phyloP scores from a whole-genome alignment of 1,140 invertebrate species.

The Whitmania pigra region DNA sequence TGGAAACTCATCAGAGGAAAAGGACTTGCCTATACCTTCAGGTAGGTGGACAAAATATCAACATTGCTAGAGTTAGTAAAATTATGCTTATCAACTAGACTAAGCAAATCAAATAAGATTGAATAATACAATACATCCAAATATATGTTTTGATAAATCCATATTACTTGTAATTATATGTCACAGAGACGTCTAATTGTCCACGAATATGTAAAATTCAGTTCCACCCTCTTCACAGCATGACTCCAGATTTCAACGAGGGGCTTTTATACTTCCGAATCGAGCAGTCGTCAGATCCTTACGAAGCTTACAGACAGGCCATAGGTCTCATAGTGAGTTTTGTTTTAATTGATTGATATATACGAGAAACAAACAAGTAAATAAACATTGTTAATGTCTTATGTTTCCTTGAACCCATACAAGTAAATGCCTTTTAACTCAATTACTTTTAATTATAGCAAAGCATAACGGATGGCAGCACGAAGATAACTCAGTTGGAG shows the following conservation, averaged over 20 bases:
- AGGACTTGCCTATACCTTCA: slow-evolving; percentile 69
- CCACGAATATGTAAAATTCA: background rate
- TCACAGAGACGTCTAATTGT: background rate
- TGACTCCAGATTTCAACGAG: slow-evolving; percentile 1
- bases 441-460: too few relatives aligned
- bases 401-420: too few relatives aligned
- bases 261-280: background rate
- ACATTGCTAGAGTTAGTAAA: slow-evolving; percentile 43
- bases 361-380: too few relatives aligned
- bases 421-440: too few relatives aligned
- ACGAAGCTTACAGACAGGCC: background rate
- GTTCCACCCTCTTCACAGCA: background rate
- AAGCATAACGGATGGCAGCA: too few relatives aligned
- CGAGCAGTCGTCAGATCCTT: background rate
- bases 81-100: background rate
- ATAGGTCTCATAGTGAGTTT: background rate
- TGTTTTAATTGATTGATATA: too few relatives aligned
- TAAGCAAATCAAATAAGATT: too few relatives aligned
- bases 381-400: too few relatives aligned
- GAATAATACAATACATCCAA: too few relatives aligned
- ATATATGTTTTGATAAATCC: background rate
- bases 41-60: slow-evolving; percentile 29
- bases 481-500: too few relatives aligned
- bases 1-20: slow-evolving; percentile 70
- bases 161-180: background rate